phyloP scores from a whole-genome alignment of 2,888 invertebrate species.

The Plagiodera versicolora region DNA sequence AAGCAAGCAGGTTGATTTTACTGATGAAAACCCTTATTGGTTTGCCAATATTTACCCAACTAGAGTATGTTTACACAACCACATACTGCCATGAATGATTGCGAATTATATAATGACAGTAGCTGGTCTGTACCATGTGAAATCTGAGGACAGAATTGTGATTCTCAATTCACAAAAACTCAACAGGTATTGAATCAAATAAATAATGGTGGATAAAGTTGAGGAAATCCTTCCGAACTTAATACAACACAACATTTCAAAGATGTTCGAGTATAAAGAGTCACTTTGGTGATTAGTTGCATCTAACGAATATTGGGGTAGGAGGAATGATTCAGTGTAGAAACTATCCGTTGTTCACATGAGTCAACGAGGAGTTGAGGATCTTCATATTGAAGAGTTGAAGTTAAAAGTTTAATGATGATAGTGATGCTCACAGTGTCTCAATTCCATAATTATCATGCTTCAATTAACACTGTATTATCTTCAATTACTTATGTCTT shows the following conservation, averaged over 20 bases:
- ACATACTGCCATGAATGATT: constrained; percentile 35
- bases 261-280: constrained; percentile 46
- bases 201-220: no score
- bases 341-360: not conserved
- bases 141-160: no score
- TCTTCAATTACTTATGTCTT: no score
- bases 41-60: constrained; percentile 52
- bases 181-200: no score
- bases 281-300: constrained; percentile 51
- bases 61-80: constrained; percentile 54
- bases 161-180: no score
- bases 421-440: no score
- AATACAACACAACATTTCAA: not conserved
- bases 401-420: no score
- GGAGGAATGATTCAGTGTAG: constrained; percentile 12
- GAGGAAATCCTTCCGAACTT: not conserved
- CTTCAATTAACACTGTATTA: no score
- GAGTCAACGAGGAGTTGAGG: no score
- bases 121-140: not conserved
- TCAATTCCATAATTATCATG: no score
- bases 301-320: constrained; percentile 35
- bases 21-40: constrained; percentile 51
- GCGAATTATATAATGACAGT: constrained; percentile 40
- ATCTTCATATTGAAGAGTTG: no score
- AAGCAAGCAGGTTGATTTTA: constrained; percentile 50